Conservation (phyloP, 2,113 vertebrate species). For the Anarrhichthys ocellatus region DNA sequence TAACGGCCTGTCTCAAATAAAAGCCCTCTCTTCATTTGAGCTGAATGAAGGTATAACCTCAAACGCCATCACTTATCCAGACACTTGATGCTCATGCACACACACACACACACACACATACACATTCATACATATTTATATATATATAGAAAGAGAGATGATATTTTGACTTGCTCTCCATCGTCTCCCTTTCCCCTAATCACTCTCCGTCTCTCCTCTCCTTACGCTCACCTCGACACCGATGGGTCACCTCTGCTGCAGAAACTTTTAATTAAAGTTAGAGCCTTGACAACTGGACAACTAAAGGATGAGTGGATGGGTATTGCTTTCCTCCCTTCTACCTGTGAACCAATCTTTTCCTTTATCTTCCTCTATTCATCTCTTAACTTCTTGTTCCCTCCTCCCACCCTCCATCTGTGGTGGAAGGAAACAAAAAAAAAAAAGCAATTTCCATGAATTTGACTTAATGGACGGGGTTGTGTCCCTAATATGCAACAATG, state of each 20-base stretch:
- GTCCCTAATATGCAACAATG: conserved; percentile 78
- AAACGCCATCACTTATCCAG: conserved; percentile 7
- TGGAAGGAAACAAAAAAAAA: conserved; percentile 1
- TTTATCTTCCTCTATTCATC: conserved; percentile 41
- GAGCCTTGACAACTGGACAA: conserved; percentile 47
- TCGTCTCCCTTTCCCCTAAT: conserved; percentile 48
- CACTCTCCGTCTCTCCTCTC: conserved; percentile 53
- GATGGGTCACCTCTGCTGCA: conserved; percentile 59
- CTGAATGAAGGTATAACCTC: conserved; percentile 8
- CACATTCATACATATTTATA: not conserved
- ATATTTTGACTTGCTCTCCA: conserved; percentile 29
- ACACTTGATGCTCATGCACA: not conserved
- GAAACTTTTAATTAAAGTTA: conserved; percentile 78
- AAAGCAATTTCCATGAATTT: conserved; percentile 77
- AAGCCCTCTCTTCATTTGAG: not conserved
- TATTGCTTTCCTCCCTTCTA: conserved; percentile 9
- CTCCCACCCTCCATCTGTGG: not conserved
- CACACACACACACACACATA: not conserved
- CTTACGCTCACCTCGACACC: conserved; percentile 53
- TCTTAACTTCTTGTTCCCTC: conserved; percentile 12
- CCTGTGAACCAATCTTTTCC: conserved; percentile 32
- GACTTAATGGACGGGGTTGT: conserved; percentile 80
- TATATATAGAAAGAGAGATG: not conserved
- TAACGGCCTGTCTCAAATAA: not conserved
- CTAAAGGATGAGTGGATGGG: conserved; percentile 44